Conservation (phyloP, 2,113 vertebrate species). For the Chamaetylas fuelleborni region DNA sequence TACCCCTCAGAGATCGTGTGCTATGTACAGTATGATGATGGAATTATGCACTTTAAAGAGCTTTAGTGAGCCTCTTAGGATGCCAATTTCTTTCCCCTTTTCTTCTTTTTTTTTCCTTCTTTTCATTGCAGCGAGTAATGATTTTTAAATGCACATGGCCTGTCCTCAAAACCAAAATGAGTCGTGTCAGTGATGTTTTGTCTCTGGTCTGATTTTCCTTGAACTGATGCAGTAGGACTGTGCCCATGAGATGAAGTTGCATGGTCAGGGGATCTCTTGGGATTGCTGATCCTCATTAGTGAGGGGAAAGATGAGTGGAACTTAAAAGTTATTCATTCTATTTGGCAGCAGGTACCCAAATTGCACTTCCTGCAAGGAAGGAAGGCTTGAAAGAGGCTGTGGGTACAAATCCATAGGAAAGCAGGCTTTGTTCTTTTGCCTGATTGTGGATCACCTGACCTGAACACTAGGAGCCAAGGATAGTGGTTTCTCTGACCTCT, state of each 20-base stretch:
- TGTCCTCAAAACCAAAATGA: background rate
- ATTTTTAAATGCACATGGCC: slow-evolving; percentile 33
- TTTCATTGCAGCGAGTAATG: background rate
- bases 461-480: background rate
- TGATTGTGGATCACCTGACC: background rate
- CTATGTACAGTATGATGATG: slow-evolving; percentile 32
- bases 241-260: background rate
- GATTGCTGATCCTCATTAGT: background rate
- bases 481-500: background rate
- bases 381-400: background rate
- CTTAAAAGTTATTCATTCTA: background rate
- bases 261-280: background rate
- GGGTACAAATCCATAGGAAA: background rate
- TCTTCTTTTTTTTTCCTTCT: background rate
- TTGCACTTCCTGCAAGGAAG: background rate
- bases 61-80: slow-evolving; percentile 37
- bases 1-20: slow-evolving; percentile 40
- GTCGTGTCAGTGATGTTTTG: background rate
- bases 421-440: background rate
- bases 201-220: background rate
- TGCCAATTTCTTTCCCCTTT: background rate
- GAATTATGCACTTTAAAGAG: slow-evolving; percentile 51
- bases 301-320: background rate
- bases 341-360: background rate
- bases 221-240: background rate